Conservation (phyloP, 2,797 vertebrate species). For the Thamnophis elegans region DNA sequence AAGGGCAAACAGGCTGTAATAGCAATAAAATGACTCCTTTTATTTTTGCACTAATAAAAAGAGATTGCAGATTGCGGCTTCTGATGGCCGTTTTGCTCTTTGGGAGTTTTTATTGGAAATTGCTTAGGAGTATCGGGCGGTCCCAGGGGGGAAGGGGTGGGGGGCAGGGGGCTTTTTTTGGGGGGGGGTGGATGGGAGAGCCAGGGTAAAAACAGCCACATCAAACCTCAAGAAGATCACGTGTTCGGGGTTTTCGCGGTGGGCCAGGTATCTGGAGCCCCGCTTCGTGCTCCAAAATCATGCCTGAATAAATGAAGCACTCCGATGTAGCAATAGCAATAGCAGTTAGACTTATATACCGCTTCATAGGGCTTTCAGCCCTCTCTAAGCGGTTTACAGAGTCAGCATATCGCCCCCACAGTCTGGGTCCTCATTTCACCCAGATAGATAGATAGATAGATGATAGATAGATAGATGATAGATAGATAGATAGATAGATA, state of each 20-base stretch:
- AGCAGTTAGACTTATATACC: no score
- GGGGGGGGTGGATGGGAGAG: background rate
- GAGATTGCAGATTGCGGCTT: slow-evolving; percentile 21
- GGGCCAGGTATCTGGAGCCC: background rate
- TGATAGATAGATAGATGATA: no score
- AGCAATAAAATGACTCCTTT: slow-evolving; percentile 53
- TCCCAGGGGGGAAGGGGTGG: fast-evolving
- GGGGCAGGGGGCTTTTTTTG: no score
- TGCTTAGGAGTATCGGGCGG: background rate
- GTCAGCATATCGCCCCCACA: no score
- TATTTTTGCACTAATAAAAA: slow-evolving; percentile 25
- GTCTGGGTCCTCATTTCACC: no score
- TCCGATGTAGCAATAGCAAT: no score
- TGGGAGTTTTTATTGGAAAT: slow-evolving; percentile 5
- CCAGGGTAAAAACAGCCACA: background rate
- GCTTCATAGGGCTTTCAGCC: no score
- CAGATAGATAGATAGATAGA: no score
- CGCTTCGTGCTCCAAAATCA: no score
- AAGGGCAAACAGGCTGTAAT: slow-evolving; percentile 62
- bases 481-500: no score
- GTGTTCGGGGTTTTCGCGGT: background rate
- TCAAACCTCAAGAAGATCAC: background rate
- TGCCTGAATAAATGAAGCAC: background rate
- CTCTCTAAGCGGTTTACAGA: no score
- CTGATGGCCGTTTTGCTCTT: slow-evolving; percentile 15